Base-by-base conservation (phyloP, 2,797 vertebrate genomes). In the Betta splendens region DNA sequence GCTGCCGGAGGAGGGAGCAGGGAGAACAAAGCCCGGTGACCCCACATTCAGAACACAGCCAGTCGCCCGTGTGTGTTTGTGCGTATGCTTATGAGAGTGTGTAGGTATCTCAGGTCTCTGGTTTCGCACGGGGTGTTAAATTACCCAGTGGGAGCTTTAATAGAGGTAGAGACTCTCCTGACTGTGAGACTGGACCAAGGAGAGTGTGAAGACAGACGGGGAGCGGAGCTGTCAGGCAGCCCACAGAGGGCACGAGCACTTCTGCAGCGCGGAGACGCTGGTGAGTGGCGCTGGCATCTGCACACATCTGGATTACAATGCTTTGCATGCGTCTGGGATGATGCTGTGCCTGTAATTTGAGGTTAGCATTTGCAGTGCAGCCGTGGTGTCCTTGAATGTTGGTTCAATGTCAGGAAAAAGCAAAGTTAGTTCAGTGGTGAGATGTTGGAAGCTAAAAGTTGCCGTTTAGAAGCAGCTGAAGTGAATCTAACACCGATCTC, bases 61-160 rank as follows among this genome's bases (percentile, higher is more conserved):
- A 79, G 73, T 69, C 67, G 25, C 35, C 62, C 71, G 37, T 69
- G 54, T 51, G 35, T 50, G 39, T 52, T 64, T 49, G 44, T 39
- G 40, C 7, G 67, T 16, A 54, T 25, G 17, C 68, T 62, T 79
- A 72, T 47, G 43, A 21, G 50, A 55, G 47, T 37, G 50, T 63
- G 61, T 45, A 53, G 62, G 72, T 66, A 72, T 43, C 67, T 83
- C 69, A 52, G 77, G 70, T 89, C 87, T 93, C 89, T 85, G 69
- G 89, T 93, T 93, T 91, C 92, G 52, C 64, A 64, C 60, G 58
- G 63, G 84, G 89, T 90, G 66, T 94, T 89, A 75, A 78, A 87
- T 94, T 92, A 92, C 91, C 78, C 79, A 76, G 78, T 85, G 81
- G 87, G 81, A 89, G 91, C 89, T 91, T 93, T 89, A 91, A 88